Evolutionary conservation across 2,888 invertebrate species (phyloP), one percentile per base, ranked within the genome.

Genomic region (Sicus ferrugineus): DNA sequence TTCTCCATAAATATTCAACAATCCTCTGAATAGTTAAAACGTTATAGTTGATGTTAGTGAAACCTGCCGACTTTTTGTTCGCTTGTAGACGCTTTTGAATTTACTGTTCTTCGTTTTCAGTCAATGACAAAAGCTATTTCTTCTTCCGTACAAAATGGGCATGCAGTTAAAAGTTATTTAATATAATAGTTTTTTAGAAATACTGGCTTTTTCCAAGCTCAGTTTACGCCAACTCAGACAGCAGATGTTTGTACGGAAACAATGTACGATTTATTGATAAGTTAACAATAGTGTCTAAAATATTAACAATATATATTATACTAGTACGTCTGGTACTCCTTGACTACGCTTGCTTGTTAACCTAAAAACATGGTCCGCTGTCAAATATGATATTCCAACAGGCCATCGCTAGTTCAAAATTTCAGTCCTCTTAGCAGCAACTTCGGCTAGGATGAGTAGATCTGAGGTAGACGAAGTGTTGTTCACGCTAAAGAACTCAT

Each of bases 401-500:
- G 58, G 46, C 56, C 23, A 59, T 21, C 46, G n/a, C 58, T 77
- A 77, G 73, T 81, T 77, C 68, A 76, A 76, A 71, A 79, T 73
- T 77, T 81, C 84, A 74, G 84, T 85, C 75, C 83, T 81, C 78
- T 83, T 83, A 73, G 84, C 82, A 75, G 84, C 84, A 65, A 84
- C 85, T 80, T 84, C 85, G 73, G 84, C 84, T 76, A 84, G 77
- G 71, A 85, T 85, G 76, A 84, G 78, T 76, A 84, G 77, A 78
- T 85, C 84, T 78, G 84, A 83, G 80, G 83, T 82, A 81, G 82
- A 77, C 72, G 77, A 75, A 71, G 76, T 79, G 70, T 75, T 78
- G 73, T 81, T 75, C 72, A 73, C 73, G 71, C 69, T 63, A 64
- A 34, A 48, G 23, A 56, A 52, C 23, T 70, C 59, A 52, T 50